Percentiles rank a stretch among this genome's conserved stretches.
Conservation (phyloP, 2,113 vertebrate genomes). For the Himantopus leucocephalus region DNA sequence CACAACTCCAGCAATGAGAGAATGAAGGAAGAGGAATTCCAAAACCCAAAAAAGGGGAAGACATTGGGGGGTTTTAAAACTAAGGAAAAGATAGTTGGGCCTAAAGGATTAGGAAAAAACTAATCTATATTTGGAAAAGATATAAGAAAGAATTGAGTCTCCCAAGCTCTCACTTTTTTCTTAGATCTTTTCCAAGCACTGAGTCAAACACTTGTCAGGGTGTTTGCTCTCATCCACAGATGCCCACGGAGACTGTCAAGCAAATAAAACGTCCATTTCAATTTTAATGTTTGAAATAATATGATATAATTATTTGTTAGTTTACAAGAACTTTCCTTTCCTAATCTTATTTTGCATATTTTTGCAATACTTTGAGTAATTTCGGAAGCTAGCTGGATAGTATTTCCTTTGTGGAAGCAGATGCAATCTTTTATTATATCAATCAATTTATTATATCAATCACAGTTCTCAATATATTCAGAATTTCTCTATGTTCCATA, state of each 20-base stretch:
- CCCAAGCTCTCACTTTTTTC: background rate
- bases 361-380: background rate
- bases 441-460: conserved; percentile 52
- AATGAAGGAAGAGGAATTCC: background rate
- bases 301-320: background rate
- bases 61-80: background rate
- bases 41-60: background rate
- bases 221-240: background rate
- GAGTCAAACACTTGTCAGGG: background rate
- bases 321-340: background rate
- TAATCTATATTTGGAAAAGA: background rate
- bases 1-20: background rate
- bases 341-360: background rate
- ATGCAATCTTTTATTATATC: conserved; percentile 8
- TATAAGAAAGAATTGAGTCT: background rate
- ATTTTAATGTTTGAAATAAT: background rate
- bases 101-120: background rate
- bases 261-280: background rate
- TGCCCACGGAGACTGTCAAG: background rate
- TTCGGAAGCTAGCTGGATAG: background rate
- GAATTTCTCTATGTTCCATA: conserved; percentile 35
- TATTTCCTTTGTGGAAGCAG: conserved; percentile 23
- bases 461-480: conserved; percentile 13
- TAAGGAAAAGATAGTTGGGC: background rate
- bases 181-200: background rate